Evolutionary conservation across 2,113 vertebrate genomes (phyloP), one percentile per base, ranked within the genome.

Genomic region (Calcarius ornatus): DNA sequence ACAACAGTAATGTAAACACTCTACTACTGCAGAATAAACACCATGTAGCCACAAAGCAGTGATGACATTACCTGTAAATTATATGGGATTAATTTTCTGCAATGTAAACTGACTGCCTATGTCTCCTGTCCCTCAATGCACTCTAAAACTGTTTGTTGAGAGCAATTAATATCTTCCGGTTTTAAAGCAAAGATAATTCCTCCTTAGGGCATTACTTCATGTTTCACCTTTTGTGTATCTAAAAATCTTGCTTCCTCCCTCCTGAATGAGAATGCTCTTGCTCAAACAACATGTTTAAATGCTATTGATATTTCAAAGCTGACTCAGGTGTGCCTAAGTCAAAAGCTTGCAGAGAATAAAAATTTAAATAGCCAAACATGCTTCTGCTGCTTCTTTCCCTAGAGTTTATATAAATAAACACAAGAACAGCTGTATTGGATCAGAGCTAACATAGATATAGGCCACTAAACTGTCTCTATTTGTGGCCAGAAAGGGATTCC

Each of bases 1-100:
- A 92, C 69, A 94, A 92, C 12, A 78, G 65, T 75, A 91, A 53
- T 59, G 79, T 70, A 96, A 95, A 88, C 77, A 94, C 83, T 92
- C 63, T 45, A 27, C 65, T 72, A n/a, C 15, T 71, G 63, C 85
- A 89, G 82, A 92, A 81, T 76, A 94, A 94, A 95, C 66, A 95
- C 35, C n/a, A 56, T n/a, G 27, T 37, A 93, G 85, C 79, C 84
- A 89, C 78, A 92, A 90, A 79, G 70, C n/a, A 85, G 85, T 7
- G 63, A 65, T 88, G 90, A 95, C 45, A 88, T 59, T 81, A 73
- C 72, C 68, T 84, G 42, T 82, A 27, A 80, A 75, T 95, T 77
- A 90, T 53, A 81, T 78, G 57, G 48, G 57, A 40, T 89, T 78
- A 84, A 83, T 94, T 88, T 94, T 73, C 87, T 69, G 53, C 81